These are phyloP conservation scores for Cinclus cinclus DNA, from an alignment of 2,113 vertebrate species.

Conservation along the genomic window DNA sequence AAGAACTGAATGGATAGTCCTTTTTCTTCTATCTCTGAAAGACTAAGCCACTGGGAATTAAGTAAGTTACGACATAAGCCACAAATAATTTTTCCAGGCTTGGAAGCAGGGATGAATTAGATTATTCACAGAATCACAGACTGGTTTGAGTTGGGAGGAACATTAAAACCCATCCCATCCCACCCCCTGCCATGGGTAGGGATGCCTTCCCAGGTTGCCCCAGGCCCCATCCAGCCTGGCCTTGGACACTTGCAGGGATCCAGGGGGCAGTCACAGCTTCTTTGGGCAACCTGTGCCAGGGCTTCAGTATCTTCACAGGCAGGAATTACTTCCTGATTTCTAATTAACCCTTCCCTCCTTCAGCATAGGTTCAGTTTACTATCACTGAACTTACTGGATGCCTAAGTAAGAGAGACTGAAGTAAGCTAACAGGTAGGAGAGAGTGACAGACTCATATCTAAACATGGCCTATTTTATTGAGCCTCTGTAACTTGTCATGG, in stretches of 20 bases:
- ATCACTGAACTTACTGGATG: neutral
- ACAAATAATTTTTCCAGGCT: neutral
- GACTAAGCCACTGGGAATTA: neutral
- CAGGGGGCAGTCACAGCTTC: neutral
- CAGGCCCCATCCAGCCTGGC: neutral
- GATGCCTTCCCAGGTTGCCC: neutral
- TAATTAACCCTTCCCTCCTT: neutral
- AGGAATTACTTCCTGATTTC: neutral
- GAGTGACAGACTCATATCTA: accelerated
- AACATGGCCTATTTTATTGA: neutral
- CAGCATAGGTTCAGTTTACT: neutral
- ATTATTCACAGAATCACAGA: neutral
- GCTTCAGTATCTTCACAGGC: neutral
- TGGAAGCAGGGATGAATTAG: neutral
- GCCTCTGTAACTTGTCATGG: neutral
- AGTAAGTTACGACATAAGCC: neutral
- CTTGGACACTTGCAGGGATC: neutral
- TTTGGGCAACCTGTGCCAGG: neutral
- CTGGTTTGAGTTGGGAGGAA: neutral
- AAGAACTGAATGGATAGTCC: neutral
- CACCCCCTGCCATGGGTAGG: neutral
- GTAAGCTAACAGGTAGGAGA: neutral
- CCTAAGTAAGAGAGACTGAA: neutral
- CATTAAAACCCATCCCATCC: neutral
- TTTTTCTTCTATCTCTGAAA: neutral